Base-by-base conservation (phyloP, 2,113 vertebrate species). In the Coptodon rendalli region DNA sequence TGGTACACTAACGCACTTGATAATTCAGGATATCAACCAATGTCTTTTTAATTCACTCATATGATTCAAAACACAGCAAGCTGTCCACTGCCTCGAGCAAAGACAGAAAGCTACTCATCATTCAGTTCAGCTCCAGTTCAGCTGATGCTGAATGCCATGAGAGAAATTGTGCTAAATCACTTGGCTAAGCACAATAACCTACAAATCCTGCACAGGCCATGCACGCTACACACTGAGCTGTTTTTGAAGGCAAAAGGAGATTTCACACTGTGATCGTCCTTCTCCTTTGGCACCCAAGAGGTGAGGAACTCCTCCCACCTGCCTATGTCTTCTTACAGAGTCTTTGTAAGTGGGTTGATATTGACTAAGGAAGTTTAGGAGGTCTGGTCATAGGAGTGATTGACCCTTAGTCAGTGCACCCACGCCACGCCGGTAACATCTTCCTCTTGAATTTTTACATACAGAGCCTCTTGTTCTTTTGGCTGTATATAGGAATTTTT, bases 1-100 rank as follows among this genome's bases (percentile, higher is more conserved):
- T 54, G 29, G 22, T 34, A 36, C 16, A 76, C 50, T 63, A 24
- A 89, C 6, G 0, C 29, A 50, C 45, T 34, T 52, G 45, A 78
- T 52, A 76, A 82, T 61, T 45, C 84, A 84, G 48, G 29, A 85
- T 88, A 84, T 66, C 80, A 78, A 81, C 43, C 68, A 45, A 79
- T 82, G 38, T 84, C 45, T 85, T 87, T 81, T 83, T 82, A 54
- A 86, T 82, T 86, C 45, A 45, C 68, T 82, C 68, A 22, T 76
- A 11, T 61, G 50, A 89, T 56, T 92, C 11, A 89, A 85, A 87
- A 84, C 76, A 84, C 27, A 48, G 82, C 86, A 84, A 93, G 82
- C 87, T 84, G 87, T 93, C 83, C 43, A 14, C 31, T 7, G 19
- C 89, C 83, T 91, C 19, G 0, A 19, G 87, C 79, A 82, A 80